Evolutionary conservation across 2,888 invertebrate genomes (phyloP).

Genomic region (Aphrophora alni): DNA sequence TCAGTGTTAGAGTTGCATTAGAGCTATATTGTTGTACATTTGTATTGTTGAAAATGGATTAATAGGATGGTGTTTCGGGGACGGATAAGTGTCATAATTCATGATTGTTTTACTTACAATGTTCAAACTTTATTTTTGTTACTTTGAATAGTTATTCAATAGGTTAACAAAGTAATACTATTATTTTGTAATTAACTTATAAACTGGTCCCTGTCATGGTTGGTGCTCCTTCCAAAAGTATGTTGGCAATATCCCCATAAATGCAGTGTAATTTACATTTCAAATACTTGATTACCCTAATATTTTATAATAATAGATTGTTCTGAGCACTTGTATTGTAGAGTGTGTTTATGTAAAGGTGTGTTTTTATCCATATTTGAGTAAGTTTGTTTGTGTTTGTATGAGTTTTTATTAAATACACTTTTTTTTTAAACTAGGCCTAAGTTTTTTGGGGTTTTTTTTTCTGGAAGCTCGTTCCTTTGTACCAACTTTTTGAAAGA

Average conservation of each 20-base stretch:
- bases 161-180: background rate
- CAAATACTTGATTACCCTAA: background rate
- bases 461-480: slow-evolving; percentile 20
- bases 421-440: too few species aligned
- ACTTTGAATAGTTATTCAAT: slow-evolving; percentile 6
- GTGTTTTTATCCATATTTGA: background rate
- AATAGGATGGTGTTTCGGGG: background rate
- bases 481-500: slow-evolving; percentile 28
- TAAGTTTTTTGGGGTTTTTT: background rate
- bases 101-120: background rate
- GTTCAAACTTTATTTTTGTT: slow-evolving; percentile 12
- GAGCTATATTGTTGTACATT: background rate
- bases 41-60: background rate
- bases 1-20: background rate
- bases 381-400: too few species aligned
- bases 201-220: background rate
- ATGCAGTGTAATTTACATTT: background rate
- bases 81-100: slow-evolving; percentile 6
- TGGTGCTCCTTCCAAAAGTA: slow-evolving; percentile 6
- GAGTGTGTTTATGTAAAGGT: background rate
- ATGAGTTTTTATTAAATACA: too few species aligned
- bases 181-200: background rate
- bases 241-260: background rate
- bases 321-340: background rate
- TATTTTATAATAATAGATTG: background rate